phyloP scores from a whole-genome alignment of 2,797 vertebrate species.

The Chaetophractus vellerosus region DNA sequence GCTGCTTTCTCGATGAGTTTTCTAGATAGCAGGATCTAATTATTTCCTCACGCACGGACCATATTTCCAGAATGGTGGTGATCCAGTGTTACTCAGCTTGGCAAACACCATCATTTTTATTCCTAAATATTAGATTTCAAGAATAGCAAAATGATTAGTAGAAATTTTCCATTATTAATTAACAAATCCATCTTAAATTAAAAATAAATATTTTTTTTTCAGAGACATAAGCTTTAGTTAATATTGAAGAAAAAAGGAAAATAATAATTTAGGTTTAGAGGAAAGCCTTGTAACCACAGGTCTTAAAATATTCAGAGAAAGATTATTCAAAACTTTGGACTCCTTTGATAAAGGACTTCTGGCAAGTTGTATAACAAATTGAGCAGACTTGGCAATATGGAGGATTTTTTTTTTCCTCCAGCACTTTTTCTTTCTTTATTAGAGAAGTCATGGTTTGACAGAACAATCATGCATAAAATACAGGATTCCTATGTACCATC shows the following conservation, averaged over 20 bases:
- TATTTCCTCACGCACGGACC: background rate
- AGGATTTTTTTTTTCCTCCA: too few species aligned
- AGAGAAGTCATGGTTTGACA: too few species aligned
- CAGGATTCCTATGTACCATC: too few species aligned
- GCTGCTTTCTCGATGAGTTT: background rate
- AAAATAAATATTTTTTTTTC: conserved; percentile 22
- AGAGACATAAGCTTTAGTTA: background rate
- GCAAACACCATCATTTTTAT: conserved; percentile 33
- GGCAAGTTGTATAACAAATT: conserved; percentile 19
- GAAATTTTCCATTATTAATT: conserved; percentile 47
- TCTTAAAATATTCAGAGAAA: conserved; percentile 5
- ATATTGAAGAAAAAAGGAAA: background rate
- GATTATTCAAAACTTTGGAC: background rate
- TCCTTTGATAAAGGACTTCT: background rate
- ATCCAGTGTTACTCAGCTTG: conserved; percentile 31
- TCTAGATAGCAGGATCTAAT: background rate
- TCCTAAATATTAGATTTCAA: conserved; percentile 50
- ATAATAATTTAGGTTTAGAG: conserved; percentile 17
- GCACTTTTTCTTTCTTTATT: too few species aligned
- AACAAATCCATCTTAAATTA: conserved; percentile 36
- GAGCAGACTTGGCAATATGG: background rate
- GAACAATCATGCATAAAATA: too few species aligned
- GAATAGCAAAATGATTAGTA: conserved; percentile 24
- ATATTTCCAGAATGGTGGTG: background rate
- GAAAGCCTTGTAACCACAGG: background rate